Conservation (phyloP, 2,888 invertebrate species). For the Synergus laeviventris region DNA sequence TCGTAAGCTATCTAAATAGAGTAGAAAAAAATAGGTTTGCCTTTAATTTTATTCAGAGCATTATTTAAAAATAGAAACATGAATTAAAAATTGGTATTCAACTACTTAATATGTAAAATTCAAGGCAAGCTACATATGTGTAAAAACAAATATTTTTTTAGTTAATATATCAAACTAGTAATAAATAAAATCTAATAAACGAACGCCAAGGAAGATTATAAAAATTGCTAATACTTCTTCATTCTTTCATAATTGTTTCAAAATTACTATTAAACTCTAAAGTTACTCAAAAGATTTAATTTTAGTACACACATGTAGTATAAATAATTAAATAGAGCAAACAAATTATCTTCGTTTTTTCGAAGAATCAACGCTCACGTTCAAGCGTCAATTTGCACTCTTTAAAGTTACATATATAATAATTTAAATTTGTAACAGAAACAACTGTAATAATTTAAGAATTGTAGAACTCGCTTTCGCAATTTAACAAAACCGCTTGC, state of each 20-base stretch:
- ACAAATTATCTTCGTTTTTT: neutral
- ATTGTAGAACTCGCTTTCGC: neutral
- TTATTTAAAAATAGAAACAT: neutral
- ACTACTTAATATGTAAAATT: too few relatives aligned
- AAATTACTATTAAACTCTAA: too few relatives aligned
- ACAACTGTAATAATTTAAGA: neutral
- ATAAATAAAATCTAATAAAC: too few relatives aligned
- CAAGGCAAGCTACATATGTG: neutral
- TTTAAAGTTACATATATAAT: neutral
- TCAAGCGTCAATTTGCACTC: slow-evolving; percentile 19
- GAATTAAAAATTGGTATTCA: neutral
- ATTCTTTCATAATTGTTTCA: too few relatives aligned
- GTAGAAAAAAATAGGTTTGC: neutral
- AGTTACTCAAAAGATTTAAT: too few relatives aligned
- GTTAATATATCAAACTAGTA: neutral
- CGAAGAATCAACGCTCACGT: slow-evolving; percentile 2
- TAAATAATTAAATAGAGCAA: too few relatives aligned
- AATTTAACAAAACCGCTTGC: slow-evolving; percentile 7
- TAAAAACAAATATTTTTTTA: neutral
- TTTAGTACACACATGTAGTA: too few relatives aligned
- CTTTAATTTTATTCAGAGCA: neutral
- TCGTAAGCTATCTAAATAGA: neutral
- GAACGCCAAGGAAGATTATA: too few relatives aligned
- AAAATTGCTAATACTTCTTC: too few relatives aligned
- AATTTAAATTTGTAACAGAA: neutral